Base-by-base conservation (phyloP, 2,888 invertebrate species). In the Tachina lurida region DNA sequence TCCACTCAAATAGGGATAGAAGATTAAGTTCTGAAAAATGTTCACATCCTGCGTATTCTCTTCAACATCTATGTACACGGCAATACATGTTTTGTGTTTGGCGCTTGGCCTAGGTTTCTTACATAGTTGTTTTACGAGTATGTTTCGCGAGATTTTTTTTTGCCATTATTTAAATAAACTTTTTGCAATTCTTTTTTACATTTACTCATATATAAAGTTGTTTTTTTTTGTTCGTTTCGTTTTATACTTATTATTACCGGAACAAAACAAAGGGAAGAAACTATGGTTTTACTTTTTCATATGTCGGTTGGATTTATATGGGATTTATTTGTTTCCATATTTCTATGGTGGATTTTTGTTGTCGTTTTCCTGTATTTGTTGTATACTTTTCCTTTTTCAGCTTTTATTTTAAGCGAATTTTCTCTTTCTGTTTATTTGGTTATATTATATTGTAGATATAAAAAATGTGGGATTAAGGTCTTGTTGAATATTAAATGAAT, bases 271-370 rank as follows among this genome's bases (percentile, higher is more conserved):
- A 65, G 45, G 41, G 52, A 62, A 45, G 52, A 62, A 78, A 75
- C 65, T 63, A 58, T 65, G 71, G 47, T 82, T 82, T 83, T 67
- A 79, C 79, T 76, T 65, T 70, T 79, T 77, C 82, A 79, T 71
- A 82, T 82, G 76, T 60, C 68, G 62, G 65, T 82, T 75, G 85
- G 82, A 79, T 75, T 82, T 82, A 75, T 75, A 56, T 70, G 54
- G 85, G 85, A 86, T 86, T 86, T 82, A 86, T 82, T 75, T 70
- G 77, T 78, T 62, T 77, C 68, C 81, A 68, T 80, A 73, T 83
- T 77, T 81, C 62, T 75, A 67, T 80, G 84, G 68, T 62, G 80
- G 77, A 74, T 80, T 80, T 77, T 74, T 62, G 19, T 81, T 62
- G 70, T 19, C 43, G 39, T 63, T 49, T 43, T 73, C 47, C 22